Conservation (phyloP, 1,140 invertebrate species). For the Dolichoris vasculosae region DNA sequence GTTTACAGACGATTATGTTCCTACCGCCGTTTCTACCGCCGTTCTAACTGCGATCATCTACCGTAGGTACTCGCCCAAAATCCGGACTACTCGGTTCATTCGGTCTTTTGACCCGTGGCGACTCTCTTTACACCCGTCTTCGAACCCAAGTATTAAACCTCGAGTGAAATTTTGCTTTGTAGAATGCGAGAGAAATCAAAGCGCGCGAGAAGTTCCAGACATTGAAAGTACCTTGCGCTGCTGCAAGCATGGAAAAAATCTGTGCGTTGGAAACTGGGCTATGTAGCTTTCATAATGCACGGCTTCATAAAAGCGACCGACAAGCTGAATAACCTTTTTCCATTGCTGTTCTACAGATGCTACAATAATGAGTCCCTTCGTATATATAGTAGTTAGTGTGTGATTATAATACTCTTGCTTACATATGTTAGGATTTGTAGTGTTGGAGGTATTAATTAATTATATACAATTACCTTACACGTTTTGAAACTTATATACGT, state of each 20-base stretch:
- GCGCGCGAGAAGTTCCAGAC: neutral
- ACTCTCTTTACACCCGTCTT: neutral
- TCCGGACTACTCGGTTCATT: neutral
- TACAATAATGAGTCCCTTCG: neutral
- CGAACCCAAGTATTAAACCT: neutral
- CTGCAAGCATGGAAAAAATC: neutral
- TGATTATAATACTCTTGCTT: neutral
- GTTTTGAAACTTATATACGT: too few species aligned
- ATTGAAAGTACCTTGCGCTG: neutral
- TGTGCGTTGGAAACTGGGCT: neutral
- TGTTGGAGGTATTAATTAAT: too few species aligned
- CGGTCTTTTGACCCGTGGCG: neutral
- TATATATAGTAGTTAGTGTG: neutral
- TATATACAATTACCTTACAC: too few species aligned
- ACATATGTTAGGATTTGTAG: too few species aligned
- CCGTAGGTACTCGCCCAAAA: neutral
- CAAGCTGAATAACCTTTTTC: neutral
- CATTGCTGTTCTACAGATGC: neutral
- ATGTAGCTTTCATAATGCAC: neutral
- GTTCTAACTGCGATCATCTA: neutral
- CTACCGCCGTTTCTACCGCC: too few species aligned
- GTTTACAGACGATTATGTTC: slow-evolving; percentile 36
- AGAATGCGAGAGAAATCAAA: neutral
- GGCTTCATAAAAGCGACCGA: neutral
- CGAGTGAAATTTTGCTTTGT: neutral